A percentile compares a stretch with the other conserved stretches of the same genome.
Conservation (phyloP, 2,797 vertebrate genomes). For the Buceros bicornis region DNA sequence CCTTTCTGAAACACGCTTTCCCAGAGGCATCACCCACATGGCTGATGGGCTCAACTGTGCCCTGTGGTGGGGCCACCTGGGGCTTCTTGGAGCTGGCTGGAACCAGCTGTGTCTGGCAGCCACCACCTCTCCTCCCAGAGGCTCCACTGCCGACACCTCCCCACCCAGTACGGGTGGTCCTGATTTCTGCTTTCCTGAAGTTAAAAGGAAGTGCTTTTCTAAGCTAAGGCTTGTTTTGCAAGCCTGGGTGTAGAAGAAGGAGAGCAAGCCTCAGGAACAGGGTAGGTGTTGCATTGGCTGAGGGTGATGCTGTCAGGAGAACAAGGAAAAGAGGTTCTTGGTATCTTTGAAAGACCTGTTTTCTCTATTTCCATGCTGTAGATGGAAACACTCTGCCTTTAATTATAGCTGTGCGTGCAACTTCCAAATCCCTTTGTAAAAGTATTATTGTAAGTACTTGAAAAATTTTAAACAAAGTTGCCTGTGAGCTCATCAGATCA, state of each 20-base stretch:
- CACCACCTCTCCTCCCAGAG: background rate
- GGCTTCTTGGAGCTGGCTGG: accelerated
- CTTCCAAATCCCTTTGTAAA: background rate
- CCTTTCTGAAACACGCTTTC: accelerated
- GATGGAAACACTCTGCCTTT: background rate
- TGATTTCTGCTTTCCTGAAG: background rate
- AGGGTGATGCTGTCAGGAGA: background rate
- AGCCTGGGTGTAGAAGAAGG: background rate
- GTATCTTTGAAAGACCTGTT: background rate
- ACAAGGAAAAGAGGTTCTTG: background rate
- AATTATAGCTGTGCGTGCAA: background rate
- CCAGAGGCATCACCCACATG: accelerated
- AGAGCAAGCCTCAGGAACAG: accelerated
- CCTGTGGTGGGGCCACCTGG: accelerated
- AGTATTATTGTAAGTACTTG: background rate
- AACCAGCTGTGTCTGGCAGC: background rate
- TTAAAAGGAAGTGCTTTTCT: background rate
- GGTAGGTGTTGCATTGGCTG: accelerated
- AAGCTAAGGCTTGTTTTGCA: background rate
- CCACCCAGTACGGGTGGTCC: accelerated
- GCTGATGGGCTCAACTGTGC: background rate
- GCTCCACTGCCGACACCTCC: accelerated
- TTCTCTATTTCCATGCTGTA: background rate
- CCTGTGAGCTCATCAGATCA: background rate
- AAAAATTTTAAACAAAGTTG: background rate